A percentile compares a stretch with the other conserved stretches of the same genome.
phyloP scores from a whole-genome alignment of 2,113 vertebrate genomes.

The Mionectes macconnelli region DNA sequence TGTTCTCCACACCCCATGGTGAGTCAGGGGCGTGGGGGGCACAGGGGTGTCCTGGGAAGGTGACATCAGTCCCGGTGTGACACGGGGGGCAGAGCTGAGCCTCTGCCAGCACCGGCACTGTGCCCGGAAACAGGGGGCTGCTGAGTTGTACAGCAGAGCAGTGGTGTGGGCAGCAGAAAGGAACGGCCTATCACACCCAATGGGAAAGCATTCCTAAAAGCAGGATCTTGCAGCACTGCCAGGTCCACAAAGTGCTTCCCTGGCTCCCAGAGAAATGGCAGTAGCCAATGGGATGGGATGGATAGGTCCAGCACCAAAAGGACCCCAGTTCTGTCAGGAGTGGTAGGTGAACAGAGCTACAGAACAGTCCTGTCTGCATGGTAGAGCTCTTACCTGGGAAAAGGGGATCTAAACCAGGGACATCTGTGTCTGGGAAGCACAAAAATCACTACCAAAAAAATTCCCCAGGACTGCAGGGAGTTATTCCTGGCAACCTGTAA shows the following conservation, averaged over 20 bases:
- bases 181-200: too few species aligned
- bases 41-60: accelerated
- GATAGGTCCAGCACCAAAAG: not conserved
- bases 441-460: not conserved
- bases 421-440: not conserved
- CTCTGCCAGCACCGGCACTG: accelerated
- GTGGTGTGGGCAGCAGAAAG: not conserved
- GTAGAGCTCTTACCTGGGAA: not conserved
- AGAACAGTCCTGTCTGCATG: not conserved
- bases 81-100: not conserved
- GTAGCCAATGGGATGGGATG: accelerated
- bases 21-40: not conserved
- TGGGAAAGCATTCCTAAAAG: not conserved
- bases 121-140: too few species aligned
- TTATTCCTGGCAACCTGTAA: not conserved
- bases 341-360: not conserved
- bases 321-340: not conserved
- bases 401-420: not conserved
- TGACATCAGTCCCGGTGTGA: accelerated
- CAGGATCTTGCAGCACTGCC: not conserved
- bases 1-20: slow-evolving; percentile 89
- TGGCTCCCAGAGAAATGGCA: not conserved
- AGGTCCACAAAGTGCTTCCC: accelerated
- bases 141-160: not conserved
- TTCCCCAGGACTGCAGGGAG: not conserved